phyloP scores from a whole-genome alignment of 2,113 vertebrate genomes.

The Mobula hypostoma region DNA sequence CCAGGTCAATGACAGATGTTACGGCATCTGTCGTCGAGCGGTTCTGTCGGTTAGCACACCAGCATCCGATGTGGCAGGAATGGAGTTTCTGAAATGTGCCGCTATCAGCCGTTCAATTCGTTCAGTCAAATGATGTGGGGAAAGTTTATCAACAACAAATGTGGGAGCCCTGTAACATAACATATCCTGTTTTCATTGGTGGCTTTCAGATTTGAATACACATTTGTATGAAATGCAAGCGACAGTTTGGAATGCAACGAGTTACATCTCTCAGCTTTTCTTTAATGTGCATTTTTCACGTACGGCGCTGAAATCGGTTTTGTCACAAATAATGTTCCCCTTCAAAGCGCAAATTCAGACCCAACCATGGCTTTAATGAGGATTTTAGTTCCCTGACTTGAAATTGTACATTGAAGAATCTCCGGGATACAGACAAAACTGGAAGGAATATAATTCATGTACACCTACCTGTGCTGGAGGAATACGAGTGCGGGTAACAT shows the following conservation, averaged over 20 bases:
- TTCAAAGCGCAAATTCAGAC: background rate
- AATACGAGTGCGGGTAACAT: background rate
- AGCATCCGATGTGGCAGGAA: no score
- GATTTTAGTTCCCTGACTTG: background rate
- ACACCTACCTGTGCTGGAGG: background rate
- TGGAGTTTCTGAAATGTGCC: no score
- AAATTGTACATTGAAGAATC: background rate
- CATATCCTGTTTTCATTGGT: background rate
- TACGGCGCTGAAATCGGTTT: background rate
- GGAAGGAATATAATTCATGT: background rate
- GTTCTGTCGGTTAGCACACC: no score
- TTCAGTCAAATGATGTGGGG: background rate
- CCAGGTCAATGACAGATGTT: no score
- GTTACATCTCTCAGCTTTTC: background rate
- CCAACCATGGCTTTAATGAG: background rate
- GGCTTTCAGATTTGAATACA: background rate
- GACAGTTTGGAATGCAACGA: background rate
- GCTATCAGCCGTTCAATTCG: no score
- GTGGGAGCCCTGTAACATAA: background rate
- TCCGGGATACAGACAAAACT: background rate
- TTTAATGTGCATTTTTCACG: background rate
- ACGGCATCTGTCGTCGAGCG: no score
- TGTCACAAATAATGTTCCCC: background rate
- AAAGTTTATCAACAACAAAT: background rate
- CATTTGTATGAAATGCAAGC: background rate